Base-by-base conservation (phyloP, 2,888 invertebrate genomes). In the Idaea aversata region DNA sequence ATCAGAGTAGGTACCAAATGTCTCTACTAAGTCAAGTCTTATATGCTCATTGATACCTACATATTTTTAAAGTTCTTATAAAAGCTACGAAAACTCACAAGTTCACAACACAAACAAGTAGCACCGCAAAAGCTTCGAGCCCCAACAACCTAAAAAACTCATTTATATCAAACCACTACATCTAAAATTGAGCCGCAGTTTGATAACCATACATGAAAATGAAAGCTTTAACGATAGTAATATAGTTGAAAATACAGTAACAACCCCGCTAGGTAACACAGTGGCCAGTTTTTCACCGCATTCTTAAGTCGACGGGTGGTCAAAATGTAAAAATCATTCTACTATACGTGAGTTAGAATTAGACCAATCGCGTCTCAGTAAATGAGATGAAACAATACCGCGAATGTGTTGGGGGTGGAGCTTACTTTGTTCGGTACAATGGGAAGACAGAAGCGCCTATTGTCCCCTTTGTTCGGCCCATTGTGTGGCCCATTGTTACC, bases 321-420 rank as follows among this genome's bases (percentile, higher is more conserved):
- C 87, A 77, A 73, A 62, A 70, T 62, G 66, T 70, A 68, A 63
- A 47, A 47, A 47, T 68, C 64, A 61, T n/a, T 25, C 36, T 15
- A n/a, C 34, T 78, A 75, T 73, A 68, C 62, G 66, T 58, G 63
- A 59, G 59, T 67, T 16, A 68, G 69, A 83, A 80, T 81, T 81
- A 64, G 72, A 47, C 92, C 92, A 92, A 91, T 91, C 76, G 77
- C 75, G 72, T 63, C 68, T 67, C 66, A 47, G 72, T 68, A 72
- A 75, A 75, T 72, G 75, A 83, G 88, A 91, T 92, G 90, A 92
- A 91, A 92, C 93, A 92, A 92, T 74, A 81, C 90, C 84, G 87
- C 80, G 79, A 85, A 84, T 86, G 86, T 83, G 86, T 83, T 79
- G 77, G 75, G 86, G 92, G 91, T 88, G 89, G 75, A 83, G 90